Evolutionary conservation across 2,888 invertebrate species (phyloP), one percentile per base, ranked within the genome.

Genomic region (Acholoe squamosa): DNA sequence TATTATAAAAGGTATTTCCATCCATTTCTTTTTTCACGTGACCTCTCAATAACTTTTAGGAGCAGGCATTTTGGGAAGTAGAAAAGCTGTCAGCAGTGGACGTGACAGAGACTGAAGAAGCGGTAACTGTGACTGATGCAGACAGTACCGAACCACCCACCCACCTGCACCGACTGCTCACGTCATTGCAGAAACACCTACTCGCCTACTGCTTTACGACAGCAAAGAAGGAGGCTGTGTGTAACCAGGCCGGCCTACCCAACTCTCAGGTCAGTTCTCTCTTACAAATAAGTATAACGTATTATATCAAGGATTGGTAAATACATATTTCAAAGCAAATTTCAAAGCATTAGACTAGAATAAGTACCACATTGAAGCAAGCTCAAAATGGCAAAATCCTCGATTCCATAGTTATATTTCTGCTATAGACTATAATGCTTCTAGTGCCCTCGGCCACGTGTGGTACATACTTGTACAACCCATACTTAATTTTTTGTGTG

Each of bases 171-270:
- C 96, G 96, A 90, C 95, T 97, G 22, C 95, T 97, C 16, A 96
- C 97, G 0, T 96, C 97, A 0, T 95, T 97, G 51, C 97, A 97
- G 94, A 97, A 97, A 93, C 97, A 97, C 94, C 95, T 97, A 92
- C 94, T 97, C 91, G 96, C 97, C 0, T 96, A 96, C 93, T 96
- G 96, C 92, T 93, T 92, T 90, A 93, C 91, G 34, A 93, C 92
- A 54, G 61, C 92, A 25, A 33, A 77, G 43, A 90, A 92, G 84
- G 90, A 91, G 25, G 56, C 25, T 19, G 34, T 43, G n/a, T 33
- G 89, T n/a, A 22, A 31, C 31, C 51, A 34, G 33, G 19, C 56
- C 84, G 43, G 31, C 77, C n/a, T 31, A 12, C 71, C 34, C n/a
- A 14, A 31, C 14, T 67, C 54, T 5, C 51, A 89, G 90, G 61